Evolutionary conservation across 64 coral and sea anemone genomes (phyloP), one percentile per base, ranked within the genome.

Genomic region (Montipora capricornis): DNA sequence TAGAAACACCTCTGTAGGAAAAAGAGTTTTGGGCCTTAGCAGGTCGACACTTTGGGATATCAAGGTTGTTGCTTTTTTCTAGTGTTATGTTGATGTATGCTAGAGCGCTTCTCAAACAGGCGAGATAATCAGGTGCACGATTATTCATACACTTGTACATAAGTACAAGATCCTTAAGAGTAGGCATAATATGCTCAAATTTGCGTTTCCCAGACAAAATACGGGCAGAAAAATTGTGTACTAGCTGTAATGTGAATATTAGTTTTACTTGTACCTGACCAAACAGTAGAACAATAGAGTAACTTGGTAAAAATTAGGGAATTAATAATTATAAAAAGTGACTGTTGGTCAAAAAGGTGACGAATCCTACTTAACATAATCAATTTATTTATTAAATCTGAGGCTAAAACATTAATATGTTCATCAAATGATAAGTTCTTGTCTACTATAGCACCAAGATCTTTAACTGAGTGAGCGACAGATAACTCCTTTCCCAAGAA

Each of bases 91-190:
- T 79, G 51, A 90, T 90, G 53, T 78, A 90, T 90, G 74, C 8
- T 78, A 57, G 88, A 90, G n/a, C 88, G 74, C 57, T 90, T 90
- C 74, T 37, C n/a, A 76, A 90, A 90, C 74, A 90, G 24, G 75
- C 49, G 22, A 90, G 57, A 76, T 90, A 90, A 79, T 80, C 64
- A 78, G 76, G 88, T 20, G 76, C 53, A 20, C 73, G 88, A 69
- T 80, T 90, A 79, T 90, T 90, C 77, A 90, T 90, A 69, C 85
- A 88, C 70, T 88, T 88, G 69, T 76, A 88, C 85, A 88, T 88
- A 70, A 70, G 85, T 75, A 75, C 10, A 57, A 57, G 53, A 57
- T 57, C 2, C 53, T 57, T 57, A 57, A 57, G 6, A 57, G 53
- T 53, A 66, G 82, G 82, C 82, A 53, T 86, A 53, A 75, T 86